A percentile compares a stretch with the other conserved stretches of the same genome.
These are phyloP conservation scores for Anolis carolinensis DNA, from an alignment of 2,113 vertebrate genomes.

Conservation along the genomic window DNA sequence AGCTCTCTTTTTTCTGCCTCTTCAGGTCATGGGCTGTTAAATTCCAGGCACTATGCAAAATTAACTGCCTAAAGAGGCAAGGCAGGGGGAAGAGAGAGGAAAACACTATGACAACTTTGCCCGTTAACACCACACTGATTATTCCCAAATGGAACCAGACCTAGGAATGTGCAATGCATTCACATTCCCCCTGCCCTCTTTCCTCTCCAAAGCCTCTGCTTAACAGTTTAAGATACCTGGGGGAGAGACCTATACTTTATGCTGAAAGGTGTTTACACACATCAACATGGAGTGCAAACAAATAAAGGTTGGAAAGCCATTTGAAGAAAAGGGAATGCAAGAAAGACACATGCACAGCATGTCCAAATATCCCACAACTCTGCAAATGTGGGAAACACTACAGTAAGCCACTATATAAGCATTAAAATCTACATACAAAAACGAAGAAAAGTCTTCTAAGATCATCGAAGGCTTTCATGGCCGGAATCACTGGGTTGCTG, in stretches of 20 bases:
- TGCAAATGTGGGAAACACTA: background rate
- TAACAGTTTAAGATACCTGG: background rate
- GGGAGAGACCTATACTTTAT: background rate
- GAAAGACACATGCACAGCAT: background rate
- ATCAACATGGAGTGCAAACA: background rate
- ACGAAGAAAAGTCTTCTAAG: background rate
- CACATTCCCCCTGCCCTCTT: background rate
- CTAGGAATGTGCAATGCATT: background rate
- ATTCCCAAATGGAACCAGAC: background rate
- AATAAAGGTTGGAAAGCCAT: background rate
- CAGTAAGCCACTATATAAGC: background rate
- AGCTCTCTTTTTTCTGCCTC: background rate
- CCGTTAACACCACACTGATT: background rate
- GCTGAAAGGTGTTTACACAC: background rate
- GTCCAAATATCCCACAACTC: background rate
- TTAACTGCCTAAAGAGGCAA: background rate
- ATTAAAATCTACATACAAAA: background rate
- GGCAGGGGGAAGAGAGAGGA: too few species aligned
- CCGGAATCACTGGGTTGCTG: too few species aligned
- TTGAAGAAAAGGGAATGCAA: background rate
- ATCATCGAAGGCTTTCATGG: too few species aligned
- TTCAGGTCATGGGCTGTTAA: background rate
- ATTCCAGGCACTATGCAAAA: background rate
- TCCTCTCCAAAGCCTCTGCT: background rate
- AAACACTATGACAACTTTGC: background rate